Evolutionary conservation across 1,140 invertebrate species (phyloP), one percentile per base, ranked within the genome.

Genomic region (Dendroctonus valens): DNA sequence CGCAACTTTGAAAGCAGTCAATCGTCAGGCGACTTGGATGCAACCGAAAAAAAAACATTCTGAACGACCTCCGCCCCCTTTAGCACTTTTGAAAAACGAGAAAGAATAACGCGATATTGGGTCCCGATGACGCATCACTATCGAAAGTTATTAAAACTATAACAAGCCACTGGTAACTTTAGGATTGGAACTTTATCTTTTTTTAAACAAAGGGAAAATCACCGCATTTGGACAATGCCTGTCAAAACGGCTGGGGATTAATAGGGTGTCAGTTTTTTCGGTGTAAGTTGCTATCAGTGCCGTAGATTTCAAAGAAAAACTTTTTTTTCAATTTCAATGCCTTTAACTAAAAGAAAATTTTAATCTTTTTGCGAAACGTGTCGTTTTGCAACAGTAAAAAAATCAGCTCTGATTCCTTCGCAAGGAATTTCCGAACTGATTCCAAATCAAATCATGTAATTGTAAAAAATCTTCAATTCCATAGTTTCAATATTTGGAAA

Each of bases 51-150:
- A 26, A 26, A 26, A 26, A 26, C 26, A 26, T 26, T 26, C 26
- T 26, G 26, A 26, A 26, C 26, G 26, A 26, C 26, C 65, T 46
- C 59, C 68, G 42, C 57, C 67, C 58, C 65, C 53, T 40, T 14
- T 46, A 53, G 58, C 65, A 70, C 58, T 61, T 61, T 59, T 54
- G 14, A 54, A 49, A 68, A 51, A 15, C 37, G 59, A 72, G 69
- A 68, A 70, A 70, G 49, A 50, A 69, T 58, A 60, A 67, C 61
- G 67, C 68, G 69, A 68, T 59, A 49, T 69, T 72, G 67, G 63
- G 65, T 52, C 68, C 66, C 65, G 69, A 70, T 66, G 65, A 70
- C 52, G 52, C 59, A 26, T 49, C 57, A 49, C 63, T 67, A 64
- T 59, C 55, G 60, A 59, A 59, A 59, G 58, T 66, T 68, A 70